Conservation (phyloP, 64 coral and sea anemone species). For the Actinia equina region DNA sequence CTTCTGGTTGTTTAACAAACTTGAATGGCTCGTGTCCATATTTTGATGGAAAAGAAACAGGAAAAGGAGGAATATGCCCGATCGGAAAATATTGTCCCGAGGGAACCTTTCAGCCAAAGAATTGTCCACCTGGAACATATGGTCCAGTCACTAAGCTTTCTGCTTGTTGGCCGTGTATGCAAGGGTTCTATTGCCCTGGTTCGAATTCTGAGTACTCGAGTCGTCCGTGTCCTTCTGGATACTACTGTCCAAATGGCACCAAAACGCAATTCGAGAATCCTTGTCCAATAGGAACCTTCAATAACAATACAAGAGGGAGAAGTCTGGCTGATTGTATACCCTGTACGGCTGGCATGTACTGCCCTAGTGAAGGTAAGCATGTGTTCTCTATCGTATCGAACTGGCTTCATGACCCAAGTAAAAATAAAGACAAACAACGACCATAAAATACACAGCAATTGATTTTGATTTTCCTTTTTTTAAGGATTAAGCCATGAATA, state of each 20-base stretch:
- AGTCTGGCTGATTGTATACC: conserved; percentile 45
- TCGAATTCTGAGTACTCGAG: conserved; percentile 74
- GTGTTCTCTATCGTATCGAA: not conserved
- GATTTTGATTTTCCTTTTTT: not conserved
- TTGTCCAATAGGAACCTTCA: conserved; percentile 79
- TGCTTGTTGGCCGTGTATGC: conserved; percentile 52
- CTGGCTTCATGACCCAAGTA: no score
- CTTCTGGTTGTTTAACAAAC: conserved; percentile 15
- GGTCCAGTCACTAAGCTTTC: conserved; percentile 69
- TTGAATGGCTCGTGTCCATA: conserved; percentile 69
- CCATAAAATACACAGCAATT: not conserved
- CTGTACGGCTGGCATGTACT: conserved; percentile 80
- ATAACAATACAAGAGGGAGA: conserved; percentile 27
- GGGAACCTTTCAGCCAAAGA: conserved; percentile 49
- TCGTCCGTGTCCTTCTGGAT: conserved; percentile 70
- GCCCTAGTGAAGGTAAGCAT: conserved; percentile 71
- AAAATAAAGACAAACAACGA: no score
- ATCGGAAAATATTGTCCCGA: conserved; percentile 71
- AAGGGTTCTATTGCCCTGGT: conserved; percentile 84
- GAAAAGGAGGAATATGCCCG: conserved; percentile 87
- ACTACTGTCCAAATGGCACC: conserved; percentile 86
- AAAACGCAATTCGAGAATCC: conserved; percentile 48
- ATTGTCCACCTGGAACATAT: conserved; percentile 65
- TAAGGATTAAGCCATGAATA: conserved; percentile 62
- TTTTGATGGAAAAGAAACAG: conserved; percentile 89